Evolutionary conservation across 2,888 invertebrate genomes (phyloP).

Genomic region (Morpho helenor): DNA sequence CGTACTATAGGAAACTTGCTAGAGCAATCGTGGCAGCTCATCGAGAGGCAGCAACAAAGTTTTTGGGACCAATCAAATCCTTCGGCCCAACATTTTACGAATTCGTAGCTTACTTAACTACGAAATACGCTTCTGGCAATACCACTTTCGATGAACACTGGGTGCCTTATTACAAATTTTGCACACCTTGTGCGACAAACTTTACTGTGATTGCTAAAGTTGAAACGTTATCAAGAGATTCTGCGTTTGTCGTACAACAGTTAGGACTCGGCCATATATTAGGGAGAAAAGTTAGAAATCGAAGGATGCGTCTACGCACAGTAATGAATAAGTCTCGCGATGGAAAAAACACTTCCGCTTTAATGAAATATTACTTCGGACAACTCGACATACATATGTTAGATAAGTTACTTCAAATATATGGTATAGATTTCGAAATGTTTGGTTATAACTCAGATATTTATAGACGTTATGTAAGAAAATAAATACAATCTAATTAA

Average conservation of each 20-base stretch:
- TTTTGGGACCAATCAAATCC: slow-evolving; percentile 55
- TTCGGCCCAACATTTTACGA: slow-evolving; percentile 83
- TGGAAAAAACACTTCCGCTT: slow-evolving; percentile 63
- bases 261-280: slow-evolving; percentile 77
- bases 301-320: slow-evolving; percentile 71
- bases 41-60: slow-evolving; percentile 56
- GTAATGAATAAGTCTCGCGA: slow-evolving; percentile 76
- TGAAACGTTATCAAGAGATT: slow-evolving; percentile 80
- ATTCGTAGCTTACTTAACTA: slow-evolving; percentile 83
- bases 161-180: slow-evolving; percentile 82
- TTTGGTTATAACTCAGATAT: slow-evolving; percentile 81
- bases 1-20: slow-evolving; percentile 84
- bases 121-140: slow-evolving; percentile 75
- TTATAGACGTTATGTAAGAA: slow-evolving; percentile 74
- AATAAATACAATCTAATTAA: slow-evolving; percentile 43
- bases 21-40: slow-evolving; percentile 81
- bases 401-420: slow-evolving; percentile 80
- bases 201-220: slow-evolving; percentile 82
- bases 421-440: slow-evolving; percentile 83
- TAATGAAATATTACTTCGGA: slow-evolving; percentile 74
- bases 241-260: slow-evolving; percentile 79
- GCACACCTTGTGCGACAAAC: slow-evolving; percentile 82
- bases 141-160: slow-evolving; percentile 81
- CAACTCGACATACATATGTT: slow-evolving; percentile 77
- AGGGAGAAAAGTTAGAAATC: slow-evolving; percentile 64